Evolutionary conservation across 2,888 invertebrate genomes (phyloP).

Genomic region (Eristalinus aeneus): DNA sequence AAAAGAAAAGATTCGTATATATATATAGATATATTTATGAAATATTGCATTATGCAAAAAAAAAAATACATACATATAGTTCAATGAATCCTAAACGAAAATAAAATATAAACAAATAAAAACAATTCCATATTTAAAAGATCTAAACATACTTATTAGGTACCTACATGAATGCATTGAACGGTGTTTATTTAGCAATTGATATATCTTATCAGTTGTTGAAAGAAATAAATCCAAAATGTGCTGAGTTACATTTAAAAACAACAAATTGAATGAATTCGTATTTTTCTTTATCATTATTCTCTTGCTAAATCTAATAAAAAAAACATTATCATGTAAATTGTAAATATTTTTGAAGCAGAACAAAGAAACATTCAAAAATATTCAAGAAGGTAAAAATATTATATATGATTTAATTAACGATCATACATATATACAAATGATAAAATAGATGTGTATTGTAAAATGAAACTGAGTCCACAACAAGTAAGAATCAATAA

Average conservation of each 20-base stretch:
- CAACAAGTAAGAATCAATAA: constrained; percentile 36
- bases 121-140: constrained; percentile 18
- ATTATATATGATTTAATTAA: constrained; percentile 9
- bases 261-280: not conserved
- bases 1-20: constrained; percentile 28
- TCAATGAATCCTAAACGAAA: constrained; percentile 40
- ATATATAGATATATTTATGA: constrained; percentile 43
- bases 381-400: constrained; percentile 18
- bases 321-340: not conserved
- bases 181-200: constrained; percentile 3
- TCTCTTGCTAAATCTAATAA: constrained; percentile 10
- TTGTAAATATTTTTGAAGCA: constrained; percentile 16
- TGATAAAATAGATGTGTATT: constrained; percentile 16
- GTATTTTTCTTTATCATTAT: not conserved
- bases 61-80: constrained; percentile 18
- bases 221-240: not conserved
- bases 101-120: constrained; percentile 4
- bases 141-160: constrained; percentile 19
- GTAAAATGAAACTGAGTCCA: constrained; percentile 44
- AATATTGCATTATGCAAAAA: constrained; percentile 21
- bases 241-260: constrained; percentile 21
- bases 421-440: constrained; percentile 6
- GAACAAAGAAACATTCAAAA: constrained; percentile 1
- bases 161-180: not conserved
- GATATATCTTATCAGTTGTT: not conserved